Base-by-base conservation (phyloP, 2,888 invertebrate genomes). In the Callyntrura guangdongensis region DNA sequence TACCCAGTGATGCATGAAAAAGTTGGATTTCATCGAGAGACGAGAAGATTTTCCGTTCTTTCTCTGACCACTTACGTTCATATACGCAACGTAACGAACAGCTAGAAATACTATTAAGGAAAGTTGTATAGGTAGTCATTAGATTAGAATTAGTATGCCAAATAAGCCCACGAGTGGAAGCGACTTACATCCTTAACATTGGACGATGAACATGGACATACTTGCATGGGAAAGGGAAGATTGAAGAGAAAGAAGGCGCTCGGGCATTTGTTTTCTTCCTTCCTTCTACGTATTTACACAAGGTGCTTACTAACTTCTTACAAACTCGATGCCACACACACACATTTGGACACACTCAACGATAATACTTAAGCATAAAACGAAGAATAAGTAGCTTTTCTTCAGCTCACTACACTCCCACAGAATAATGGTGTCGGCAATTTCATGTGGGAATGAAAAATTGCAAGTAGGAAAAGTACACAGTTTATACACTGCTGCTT, bases 111-210 rank as follows among this genome's bases (percentile, higher is more conserved):
- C n/a, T n/a, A 53, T 53, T 2, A 12, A 12, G 2, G n/a, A 20
- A 22, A 6, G 22, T 22, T 61, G 9, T 61, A 22, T 14, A 61
- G 17, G 9, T 61, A 20, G 45, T 74, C 49, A 74, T 74, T 74
- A 74, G 74, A 74, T 47, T 74, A 49, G 74, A 74, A 74, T 74
- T 74, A 49, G 49, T 20, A 49, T 74, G 36, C 8, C 11, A 74
- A 74, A n/a, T 49, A 72, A 47, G 12, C 8, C 12, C 22, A 49
- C 12, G 20, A 25, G 25, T 25, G 64, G 64, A 64, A 22, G 11
- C 6, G 22, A 36, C 36, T 6, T 36, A 6, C 36, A 36, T 36
- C 36, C 36, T 2, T 36, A 36, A 36, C 2, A 36, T 36, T n/a
- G n/a, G n/a, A n/a, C n/a, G n/a, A 36, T 36, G 6, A 36, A 36